Conservation (phyloP, 2,888 invertebrate species). For the Zelleria hepariella region DNA sequence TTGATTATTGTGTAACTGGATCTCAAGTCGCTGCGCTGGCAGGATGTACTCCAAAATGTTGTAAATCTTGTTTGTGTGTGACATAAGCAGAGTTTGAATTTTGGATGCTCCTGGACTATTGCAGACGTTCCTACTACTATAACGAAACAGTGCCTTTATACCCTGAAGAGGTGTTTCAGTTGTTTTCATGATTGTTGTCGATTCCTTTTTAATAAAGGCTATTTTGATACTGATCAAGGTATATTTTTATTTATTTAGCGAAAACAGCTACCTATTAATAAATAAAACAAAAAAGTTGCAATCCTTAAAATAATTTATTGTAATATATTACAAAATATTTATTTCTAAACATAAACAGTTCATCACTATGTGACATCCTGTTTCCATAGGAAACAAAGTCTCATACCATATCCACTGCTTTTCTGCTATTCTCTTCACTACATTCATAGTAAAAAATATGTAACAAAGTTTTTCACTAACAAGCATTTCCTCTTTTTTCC, state of each 20-base stretch:
- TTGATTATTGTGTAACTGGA: background rate
- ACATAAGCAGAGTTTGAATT: no score
- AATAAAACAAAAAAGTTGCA: constrained; percentile 3
- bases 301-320: constrained; percentile 2
- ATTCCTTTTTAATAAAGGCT: background rate
- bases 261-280: no score
- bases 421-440: background rate
- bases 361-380: background rate
- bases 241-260: background rate
- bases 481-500: background rate
- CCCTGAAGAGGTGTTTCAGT: background rate
- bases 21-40: background rate
- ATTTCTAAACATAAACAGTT: no score
- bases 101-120: no score
- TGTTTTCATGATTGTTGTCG: background rate
- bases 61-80: no score
- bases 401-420: constrained; percentile 2
- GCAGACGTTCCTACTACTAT: background rate
- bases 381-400: constrained; percentile 4
- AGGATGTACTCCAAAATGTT: background rate
- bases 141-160: background rate
- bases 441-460: no score
- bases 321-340: background rate
- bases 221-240: background rate
- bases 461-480: no score